Conservation (phyloP, 2,888 invertebrate genomes). For the Phaedon cochleariae region DNA sequence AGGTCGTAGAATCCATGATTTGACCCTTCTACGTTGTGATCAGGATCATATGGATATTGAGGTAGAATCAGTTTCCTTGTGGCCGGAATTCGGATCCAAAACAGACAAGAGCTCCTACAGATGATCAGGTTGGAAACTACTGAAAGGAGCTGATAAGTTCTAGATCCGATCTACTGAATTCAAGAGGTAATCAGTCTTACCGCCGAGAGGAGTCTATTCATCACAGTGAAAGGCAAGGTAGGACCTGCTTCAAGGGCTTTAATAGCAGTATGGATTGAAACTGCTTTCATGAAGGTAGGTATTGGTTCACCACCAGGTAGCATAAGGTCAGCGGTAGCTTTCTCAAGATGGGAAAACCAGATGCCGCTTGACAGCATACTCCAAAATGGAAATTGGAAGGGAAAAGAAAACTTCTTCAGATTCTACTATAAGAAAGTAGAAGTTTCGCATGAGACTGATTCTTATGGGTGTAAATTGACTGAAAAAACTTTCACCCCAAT, state of each 20-base stretch:
- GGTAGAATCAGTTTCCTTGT: neutral
- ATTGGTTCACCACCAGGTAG: neutral
- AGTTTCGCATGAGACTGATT: neutral
- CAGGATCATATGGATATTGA: no score
- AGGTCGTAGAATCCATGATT: constrained; percentile 17
- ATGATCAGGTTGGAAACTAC: constrained; percentile 14
- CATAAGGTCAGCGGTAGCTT: neutral
- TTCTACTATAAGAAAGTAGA: constrained; percentile 24
- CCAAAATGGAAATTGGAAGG: constrained; percentile 25
- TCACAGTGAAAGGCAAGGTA: constrained; percentile 11
- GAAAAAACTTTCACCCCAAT: no score
- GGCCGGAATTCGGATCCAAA: constrained; percentile 12
- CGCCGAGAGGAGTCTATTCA: constrained; percentile 12
- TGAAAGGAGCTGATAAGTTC: neutral
- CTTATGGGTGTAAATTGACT: no score
- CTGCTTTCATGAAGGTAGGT: neutral
- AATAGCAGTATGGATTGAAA: constrained; percentile 21
- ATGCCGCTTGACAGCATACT: constrained; percentile 19
- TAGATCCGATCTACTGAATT: neutral
- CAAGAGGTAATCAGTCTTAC: neutral
- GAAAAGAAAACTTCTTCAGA: constrained; percentile 24
- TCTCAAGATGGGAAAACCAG: neutral
- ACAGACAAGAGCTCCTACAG: no score
- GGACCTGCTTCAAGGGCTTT: constrained; percentile 14
- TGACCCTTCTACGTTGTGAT: constrained; percentile 7